A percentile compares a stretch with the other conserved stretches of the same genome.
Evolutionary conservation across 2,113 vertebrate genomes (phyloP).

Genomic region (Eulemur rufifrons): DNA sequence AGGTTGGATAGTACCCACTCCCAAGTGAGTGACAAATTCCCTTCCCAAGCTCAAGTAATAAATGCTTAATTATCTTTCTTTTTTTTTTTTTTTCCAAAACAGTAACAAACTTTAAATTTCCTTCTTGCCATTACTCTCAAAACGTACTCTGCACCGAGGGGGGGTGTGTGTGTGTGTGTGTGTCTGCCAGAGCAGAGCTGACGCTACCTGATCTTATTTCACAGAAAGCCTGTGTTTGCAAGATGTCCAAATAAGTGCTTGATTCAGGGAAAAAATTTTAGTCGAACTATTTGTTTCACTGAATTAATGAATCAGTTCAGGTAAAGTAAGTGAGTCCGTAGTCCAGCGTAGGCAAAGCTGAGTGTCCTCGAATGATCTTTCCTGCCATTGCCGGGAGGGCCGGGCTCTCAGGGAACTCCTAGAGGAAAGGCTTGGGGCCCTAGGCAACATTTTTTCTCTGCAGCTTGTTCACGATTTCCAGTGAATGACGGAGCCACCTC

Average conservation of each 20-base stretch:
- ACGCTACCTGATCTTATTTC: neutral
- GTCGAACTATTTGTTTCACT: slow-evolving; percentile 55
- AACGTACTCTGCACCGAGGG: neutral
- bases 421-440: neutral
- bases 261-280: slow-evolving; percentile 18
- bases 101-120: slow-evolving; percentile 18
- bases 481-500: neutral
- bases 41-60: neutral
- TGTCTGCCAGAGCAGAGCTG: neutral
- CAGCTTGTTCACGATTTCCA: neutral
- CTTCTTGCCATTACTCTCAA: neutral
- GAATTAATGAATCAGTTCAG: neutral
- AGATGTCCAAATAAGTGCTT: neutral
- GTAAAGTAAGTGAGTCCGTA: neutral
- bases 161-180: neutral
- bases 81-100: neutral
- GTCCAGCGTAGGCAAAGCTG: neutral
- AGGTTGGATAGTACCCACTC: neutral
- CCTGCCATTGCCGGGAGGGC: neutral
- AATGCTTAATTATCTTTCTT: neutral
- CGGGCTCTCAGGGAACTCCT: neutral
- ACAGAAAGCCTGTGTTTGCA: slow-evolving; percentile 45
- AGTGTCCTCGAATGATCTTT: neutral
- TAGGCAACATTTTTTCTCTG: neutral
- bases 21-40: neutral